phyloP scores from a whole-genome alignment of 2,888 invertebrate genomes.

The Strigamia transsilvanica region DNA sequence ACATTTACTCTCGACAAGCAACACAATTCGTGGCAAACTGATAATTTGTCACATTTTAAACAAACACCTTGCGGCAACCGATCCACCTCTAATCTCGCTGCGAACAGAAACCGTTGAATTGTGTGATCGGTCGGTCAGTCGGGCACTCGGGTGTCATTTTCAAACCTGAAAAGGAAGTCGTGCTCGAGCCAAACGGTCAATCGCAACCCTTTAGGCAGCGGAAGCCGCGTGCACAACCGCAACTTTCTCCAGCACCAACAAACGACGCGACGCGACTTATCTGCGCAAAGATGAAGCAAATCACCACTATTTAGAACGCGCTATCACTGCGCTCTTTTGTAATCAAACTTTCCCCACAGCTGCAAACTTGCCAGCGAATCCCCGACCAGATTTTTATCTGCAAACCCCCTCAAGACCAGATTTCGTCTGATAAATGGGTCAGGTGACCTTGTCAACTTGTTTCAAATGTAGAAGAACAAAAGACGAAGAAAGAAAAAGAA shows the following conservation, averaged over 20 bases:
- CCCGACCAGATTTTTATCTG: neutral
- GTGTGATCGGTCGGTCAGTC: neutral
- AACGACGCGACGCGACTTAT: neutral
- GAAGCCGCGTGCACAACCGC: neutral
- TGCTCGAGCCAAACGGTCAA: neutral
- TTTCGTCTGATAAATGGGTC: neutral
- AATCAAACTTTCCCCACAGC: slow-evolving; percentile 3
- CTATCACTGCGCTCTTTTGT: slow-evolving; percentile 1
- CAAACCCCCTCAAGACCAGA: neutral
- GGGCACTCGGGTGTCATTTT: neutral
- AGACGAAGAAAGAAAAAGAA: neutral
- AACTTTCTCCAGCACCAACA: neutral
- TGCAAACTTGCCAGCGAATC: neutral
- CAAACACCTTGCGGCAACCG: too few species aligned
- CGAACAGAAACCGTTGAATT: neutral
- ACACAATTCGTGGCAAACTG: too few species aligned
- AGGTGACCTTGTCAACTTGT: slow-evolving; percentile 9
- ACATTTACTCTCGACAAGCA: too few species aligned
- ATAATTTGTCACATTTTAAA: too few species aligned
- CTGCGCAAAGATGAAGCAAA: slow-evolving; percentile 20
- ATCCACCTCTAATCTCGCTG: neutral
- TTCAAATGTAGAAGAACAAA: neutral
- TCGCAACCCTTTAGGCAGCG: neutral
- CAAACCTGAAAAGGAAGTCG: neutral
- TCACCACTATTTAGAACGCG: neutral